A percentile compares a stretch with the other conserved stretches of the same genome.
Evolutionary conservation across 2,113 vertebrate genomes (phyloP).

Genomic region (Equus quagga): DNA sequence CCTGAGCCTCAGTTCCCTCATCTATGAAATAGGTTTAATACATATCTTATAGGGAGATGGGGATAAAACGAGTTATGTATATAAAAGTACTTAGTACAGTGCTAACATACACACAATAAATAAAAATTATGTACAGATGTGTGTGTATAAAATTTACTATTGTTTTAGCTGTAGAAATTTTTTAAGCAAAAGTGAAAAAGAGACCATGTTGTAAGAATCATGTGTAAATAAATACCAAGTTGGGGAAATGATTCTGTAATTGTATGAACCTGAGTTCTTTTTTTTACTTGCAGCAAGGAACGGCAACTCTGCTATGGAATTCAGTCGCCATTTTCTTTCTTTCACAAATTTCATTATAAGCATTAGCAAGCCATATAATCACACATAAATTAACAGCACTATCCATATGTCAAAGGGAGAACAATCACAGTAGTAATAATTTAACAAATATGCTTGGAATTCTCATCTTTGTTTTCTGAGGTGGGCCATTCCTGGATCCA

Average conservation of each 20-base stretch:
- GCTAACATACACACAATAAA: not conserved
- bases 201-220: slow-evolving; percentile 33
- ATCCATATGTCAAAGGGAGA: not conserved
- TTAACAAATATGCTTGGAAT: not conserved
- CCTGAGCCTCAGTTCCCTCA: not conserved
- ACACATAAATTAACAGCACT: not conserved
- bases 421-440: not conserved
- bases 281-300: not conserved
- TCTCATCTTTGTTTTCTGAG: not conserved
- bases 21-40: not conserved
- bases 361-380: not conserved
- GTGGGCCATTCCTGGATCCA: not conserved
- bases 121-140: not conserved
- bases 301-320: not conserved
- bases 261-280: not conserved
- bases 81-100: not conserved
- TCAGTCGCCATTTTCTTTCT: not conserved
- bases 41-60: not conserved
- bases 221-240: slow-evolving; percentile 5
- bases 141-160: not conserved
- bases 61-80: not conserved
- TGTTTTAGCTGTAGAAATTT: not conserved
- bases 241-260: not conserved
- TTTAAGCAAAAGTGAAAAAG: slow-evolving; percentile 21
- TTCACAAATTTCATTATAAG: not conserved